Conservation (phyloP, 2,113 vertebrate genomes). For the Capreolus pygargus region DNA sequence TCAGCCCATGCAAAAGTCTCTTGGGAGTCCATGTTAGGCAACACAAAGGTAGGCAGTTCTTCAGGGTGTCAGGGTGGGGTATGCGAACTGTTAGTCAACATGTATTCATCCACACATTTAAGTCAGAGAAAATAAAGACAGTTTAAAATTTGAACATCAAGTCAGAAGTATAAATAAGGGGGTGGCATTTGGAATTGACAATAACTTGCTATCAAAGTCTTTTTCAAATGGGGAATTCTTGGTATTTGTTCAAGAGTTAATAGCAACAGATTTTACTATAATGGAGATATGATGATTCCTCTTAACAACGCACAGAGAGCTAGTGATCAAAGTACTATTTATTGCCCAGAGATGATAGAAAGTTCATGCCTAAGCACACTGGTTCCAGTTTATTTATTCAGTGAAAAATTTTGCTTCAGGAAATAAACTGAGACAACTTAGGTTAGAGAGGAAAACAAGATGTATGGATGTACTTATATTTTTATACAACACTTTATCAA, state of each 20-base stretch:
- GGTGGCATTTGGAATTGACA: not conserved
- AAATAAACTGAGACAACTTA: not conserved
- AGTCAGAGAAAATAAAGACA: not conserved
- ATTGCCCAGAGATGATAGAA: not conserved
- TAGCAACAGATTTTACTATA: not conserved
- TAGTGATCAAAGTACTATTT: constrained; percentile 13
- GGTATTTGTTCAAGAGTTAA: not conserved
- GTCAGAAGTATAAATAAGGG: not conserved
- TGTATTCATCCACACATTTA: not conserved
- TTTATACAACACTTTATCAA: not conserved
- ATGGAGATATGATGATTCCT: not conserved
- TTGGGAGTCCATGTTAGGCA: not conserved
- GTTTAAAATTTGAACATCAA: not conserved
- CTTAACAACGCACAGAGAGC: not conserved
- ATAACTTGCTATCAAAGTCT: not conserved
- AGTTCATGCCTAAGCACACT: not conserved
- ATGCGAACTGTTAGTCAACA: not conserved
- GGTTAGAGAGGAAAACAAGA: not conserved
- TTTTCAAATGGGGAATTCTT: not conserved
- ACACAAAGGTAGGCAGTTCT: not conserved
- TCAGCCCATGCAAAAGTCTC: not conserved
- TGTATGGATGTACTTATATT: not conserved
- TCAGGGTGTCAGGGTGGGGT: not conserved
- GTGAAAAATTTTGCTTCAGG: not conserved
- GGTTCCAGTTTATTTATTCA: not conserved